These are phyloP conservation scores for Pseudomugil tenellus DNA, from an alignment of 2,797 vertebrate species.

Conservation along the genomic window DNA sequence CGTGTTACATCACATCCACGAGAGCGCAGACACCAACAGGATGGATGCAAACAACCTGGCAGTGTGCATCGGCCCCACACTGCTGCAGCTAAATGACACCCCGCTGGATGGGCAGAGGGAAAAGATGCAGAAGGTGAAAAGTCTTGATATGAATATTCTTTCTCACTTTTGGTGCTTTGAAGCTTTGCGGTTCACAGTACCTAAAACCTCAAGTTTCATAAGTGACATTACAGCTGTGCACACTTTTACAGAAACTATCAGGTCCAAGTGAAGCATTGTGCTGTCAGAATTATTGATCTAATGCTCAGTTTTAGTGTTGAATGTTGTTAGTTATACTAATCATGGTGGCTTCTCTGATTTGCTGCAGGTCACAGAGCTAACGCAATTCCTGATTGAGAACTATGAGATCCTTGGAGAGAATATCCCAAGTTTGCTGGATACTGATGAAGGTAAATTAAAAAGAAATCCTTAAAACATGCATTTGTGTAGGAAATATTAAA, in stretches of 20 bases:
- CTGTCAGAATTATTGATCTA: neutral
- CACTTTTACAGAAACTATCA: neutral
- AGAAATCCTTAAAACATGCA: neutral
- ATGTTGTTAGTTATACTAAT: constrained; percentile 2
- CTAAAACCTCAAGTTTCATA: constrained; percentile 68
- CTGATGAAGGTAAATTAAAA: constrained; percentile 78
- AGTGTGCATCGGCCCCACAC: constrained; percentile 91
- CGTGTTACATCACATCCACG: constrained; percentile 87
- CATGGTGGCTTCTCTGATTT: constrained; percentile 18
- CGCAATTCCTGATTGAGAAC: constrained; percentile 91
- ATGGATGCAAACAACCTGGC: constrained; percentile 93
- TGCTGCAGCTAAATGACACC: constrained; percentile 81
- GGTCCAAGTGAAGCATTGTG: neutral
- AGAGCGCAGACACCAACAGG: constrained; percentile 83
- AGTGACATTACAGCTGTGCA: constrained; percentile 1
- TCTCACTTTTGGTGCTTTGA: constrained; percentile 56
- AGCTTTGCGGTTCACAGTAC: constrained; percentile 56
- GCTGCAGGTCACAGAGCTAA: constrained; percentile 86
- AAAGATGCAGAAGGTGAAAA: constrained; percentile 86
- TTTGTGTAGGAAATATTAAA: too few species aligned
- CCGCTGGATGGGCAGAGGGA: constrained; percentile 85
- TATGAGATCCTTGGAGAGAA: constrained; percentile 88
- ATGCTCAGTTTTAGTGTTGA: neutral
- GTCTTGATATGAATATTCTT: constrained; percentile 35
- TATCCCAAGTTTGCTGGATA: constrained; percentile 74